Percentiles rank a stretch among this genome's conserved stretches.
phyloP scores from a whole-genome alignment of 2,797 vertebrate genomes.

The Phalanger gymnotis region DNA sequence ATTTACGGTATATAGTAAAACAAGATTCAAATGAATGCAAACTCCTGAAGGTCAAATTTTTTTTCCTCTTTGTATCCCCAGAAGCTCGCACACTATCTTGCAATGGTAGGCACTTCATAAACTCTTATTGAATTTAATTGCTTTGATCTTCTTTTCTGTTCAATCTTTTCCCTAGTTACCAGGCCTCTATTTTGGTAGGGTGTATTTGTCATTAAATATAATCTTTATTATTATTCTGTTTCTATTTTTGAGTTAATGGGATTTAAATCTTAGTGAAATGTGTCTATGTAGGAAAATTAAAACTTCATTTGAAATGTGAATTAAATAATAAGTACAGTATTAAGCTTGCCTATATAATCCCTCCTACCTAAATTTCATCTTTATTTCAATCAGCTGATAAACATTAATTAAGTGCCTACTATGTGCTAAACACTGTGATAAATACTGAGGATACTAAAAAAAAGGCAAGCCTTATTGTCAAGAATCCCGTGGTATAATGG shows the following conservation, averaged over 20 bases:
- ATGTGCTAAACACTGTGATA: neutral
- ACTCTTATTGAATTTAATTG: neutral
- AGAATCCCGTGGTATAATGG: neutral
- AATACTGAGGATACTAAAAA: neutral
- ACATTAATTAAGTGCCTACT: neutral
- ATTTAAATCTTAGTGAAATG: neutral
- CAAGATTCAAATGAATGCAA: neutral
- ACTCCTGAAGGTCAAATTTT: neutral
- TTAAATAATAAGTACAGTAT: neutral
- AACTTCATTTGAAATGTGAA: neutral
- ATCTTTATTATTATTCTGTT: neutral
- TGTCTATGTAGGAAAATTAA: neutral
- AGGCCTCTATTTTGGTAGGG: neutral
- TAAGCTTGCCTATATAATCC: neutral
- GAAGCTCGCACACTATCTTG: neutral
- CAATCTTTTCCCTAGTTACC: neutral
- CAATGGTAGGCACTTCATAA: neutral
- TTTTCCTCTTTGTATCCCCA: neutral
- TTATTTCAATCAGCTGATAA: neutral
- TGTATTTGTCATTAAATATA: neutral
- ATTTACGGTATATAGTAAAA: neutral
- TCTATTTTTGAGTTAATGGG: neutral
- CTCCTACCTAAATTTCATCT: neutral
- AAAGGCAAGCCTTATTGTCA: neutral
- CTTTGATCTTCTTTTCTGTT: neutral